phyloP scores from a whole-genome alignment of 2,113 vertebrate species.

The Oncorhynchus tshawytscha region DNA sequence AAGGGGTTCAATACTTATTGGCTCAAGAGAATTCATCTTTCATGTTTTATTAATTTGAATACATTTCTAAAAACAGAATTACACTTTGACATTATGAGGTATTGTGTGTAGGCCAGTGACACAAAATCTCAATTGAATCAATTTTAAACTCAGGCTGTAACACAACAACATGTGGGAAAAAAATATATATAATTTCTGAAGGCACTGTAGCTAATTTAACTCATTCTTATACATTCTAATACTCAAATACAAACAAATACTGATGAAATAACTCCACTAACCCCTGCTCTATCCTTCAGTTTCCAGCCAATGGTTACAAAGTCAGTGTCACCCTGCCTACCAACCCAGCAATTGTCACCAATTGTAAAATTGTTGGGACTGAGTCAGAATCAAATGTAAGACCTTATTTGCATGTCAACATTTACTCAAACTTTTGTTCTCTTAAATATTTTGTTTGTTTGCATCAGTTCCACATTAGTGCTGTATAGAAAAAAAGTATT shows the following conservation, averaged over 20 bases:
- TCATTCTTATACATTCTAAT: too few relatives aligned
- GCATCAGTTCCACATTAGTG: neutral
- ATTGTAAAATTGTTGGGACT: conserved; percentile 23
- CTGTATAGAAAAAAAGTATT: neutral
- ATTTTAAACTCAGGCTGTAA: too few relatives aligned
- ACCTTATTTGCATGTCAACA: conserved; percentile 54
- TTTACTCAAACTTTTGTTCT: neutral
- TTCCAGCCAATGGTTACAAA: conserved; percentile 59
- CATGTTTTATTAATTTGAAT: too few relatives aligned
- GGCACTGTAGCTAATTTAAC: too few relatives aligned
- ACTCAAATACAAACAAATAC: neutral
- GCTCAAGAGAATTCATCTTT: too few relatives aligned
- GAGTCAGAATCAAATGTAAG: conserved; percentile 53
- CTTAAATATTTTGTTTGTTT: neutral
- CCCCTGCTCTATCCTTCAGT: conserved; percentile 41
- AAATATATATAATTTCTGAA: too few relatives aligned
- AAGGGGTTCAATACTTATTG: too few relatives aligned
- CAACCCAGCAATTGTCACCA: conserved; percentile 39
- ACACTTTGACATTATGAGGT: too few relatives aligned
- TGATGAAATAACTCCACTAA: conserved; percentile 11
- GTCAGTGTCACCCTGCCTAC: conserved; percentile 18
- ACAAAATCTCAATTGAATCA: too few relatives aligned
- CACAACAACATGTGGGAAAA: too few relatives aligned
- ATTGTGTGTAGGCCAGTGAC: too few relatives aligned
- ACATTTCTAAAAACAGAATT: too few relatives aligned